Evolutionary conservation across 1,140 invertebrate species (phyloP), one percentile per base, ranked within the genome.

Genomic region (Temnothorax curvispinosus): DNA sequence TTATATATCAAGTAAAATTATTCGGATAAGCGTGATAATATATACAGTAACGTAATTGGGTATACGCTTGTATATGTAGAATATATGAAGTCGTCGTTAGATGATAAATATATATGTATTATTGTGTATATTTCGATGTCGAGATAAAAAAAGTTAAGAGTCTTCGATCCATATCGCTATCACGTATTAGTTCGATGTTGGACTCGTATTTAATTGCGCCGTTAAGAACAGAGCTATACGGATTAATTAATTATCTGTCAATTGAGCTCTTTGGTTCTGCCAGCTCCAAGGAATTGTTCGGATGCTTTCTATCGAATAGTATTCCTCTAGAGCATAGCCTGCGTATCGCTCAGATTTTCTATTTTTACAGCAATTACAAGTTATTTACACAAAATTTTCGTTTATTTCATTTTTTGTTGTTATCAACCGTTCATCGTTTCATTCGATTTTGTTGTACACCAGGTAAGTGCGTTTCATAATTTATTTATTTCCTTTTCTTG

Each of bases 1-100:
- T 35, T 77, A 47, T 7, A 13, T 67, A 38, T 65, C 18, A 18
- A 64, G 13, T 77, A 35, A 69, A 50, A 15, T 38, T 69, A 54
- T 44, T 56, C 62, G 3, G 9, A 52, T 69, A 81, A 67, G 35
- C 35, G 44, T 27, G 18, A 72, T 60, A 47, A 60, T 58, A n/a
- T 82, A 74, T 72, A 58, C 7, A 69, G 13, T 81, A 54, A 69
- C n/a, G 21, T 44, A 78, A 89, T 6, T 50, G 65, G 7, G 44
- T 89, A 85, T 89, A 86, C 76, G 67, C 69, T 81, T 81, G 75
- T 89, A 50, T 80, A 60, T 75, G 69, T 86, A 89, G 60, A 69
- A 38, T 80, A 32, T 60, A 75, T 74, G 50, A 72, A 77, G 32
- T 74, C 71, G 54, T 44, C 52, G 35, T 75, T 89, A 89, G 60